Percentiles rank a stretch among this genome's conserved stretches.
Conservation (phyloP, 1,140 invertebrate genomes). For the Pararge aegeria region DNA sequence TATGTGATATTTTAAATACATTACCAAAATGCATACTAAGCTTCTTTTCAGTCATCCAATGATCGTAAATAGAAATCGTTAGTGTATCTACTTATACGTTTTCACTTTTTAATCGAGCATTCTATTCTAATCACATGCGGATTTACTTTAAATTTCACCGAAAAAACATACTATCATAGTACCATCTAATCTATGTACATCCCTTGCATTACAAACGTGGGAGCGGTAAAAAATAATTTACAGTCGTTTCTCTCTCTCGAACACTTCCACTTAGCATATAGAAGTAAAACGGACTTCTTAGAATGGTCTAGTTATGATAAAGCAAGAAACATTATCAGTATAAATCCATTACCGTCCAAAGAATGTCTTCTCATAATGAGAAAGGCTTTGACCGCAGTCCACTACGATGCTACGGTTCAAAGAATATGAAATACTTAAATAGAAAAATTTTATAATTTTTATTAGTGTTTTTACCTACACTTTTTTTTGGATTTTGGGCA, state of each 20-base stretch:
- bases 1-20: no score
- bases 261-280: neutral
- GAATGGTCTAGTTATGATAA: neutral
- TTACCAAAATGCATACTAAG: no score
- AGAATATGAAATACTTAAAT: no score
- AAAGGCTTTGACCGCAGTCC: no score
- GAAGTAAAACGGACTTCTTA: neutral
- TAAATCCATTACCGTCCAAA: no score
- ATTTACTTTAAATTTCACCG: constrained; percentile 22
- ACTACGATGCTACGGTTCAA: no score
- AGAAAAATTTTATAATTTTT: no score
- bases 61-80: constrained; percentile 15
- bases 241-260: neutral
- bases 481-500: no score
- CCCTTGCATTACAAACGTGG: constrained; percentile 1
- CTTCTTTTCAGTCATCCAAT: no score
- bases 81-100: constrained; percentile 4
- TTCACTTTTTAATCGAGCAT: constrained; percentile 26
- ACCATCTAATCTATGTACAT: neutral
- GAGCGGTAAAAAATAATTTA: neutral
- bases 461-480: no score
- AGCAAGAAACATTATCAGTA: no score
- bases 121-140: constrained; percentile 21
- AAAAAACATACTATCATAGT: constrained; percentile 1
- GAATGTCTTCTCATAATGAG: no score